Conservation (phyloP, 2,888 invertebrate genomes). For the Agrotis clavis region DNA sequence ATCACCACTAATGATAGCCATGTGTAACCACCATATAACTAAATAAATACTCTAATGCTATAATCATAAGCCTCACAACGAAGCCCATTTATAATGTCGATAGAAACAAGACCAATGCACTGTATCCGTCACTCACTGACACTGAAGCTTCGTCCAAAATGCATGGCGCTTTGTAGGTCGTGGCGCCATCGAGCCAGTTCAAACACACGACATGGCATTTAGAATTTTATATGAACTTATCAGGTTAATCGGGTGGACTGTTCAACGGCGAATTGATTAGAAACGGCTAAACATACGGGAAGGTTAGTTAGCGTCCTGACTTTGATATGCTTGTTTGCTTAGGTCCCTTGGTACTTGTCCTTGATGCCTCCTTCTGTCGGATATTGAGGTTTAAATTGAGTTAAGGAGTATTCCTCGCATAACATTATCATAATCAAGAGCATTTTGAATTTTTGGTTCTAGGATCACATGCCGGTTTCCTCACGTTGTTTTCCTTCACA, state of each 20-base stretch:
- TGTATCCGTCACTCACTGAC: conserved; percentile 17
- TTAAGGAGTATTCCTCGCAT: background rate
- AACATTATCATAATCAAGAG: background rate
- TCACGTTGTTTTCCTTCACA: too few relatives aligned
- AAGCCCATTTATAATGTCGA: conserved; percentile 22
- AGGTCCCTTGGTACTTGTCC: background rate
- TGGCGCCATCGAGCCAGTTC: conserved; percentile 15
- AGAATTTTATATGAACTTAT: conserved; percentile 51
- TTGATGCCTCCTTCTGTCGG: too few relatives aligned
- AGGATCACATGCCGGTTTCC: too few relatives aligned
- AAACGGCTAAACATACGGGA: background rate
- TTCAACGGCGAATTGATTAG: conserved; percentile 14
- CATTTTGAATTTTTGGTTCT: background rate
- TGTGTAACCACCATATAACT: background rate
- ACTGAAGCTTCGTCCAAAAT: conserved; percentile 45
- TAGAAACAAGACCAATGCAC: conserved; percentile 23
- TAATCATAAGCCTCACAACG: conserved; percentile 16
- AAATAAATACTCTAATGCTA: conserved; percentile 1
- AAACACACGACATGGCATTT: conserved; percentile 56
- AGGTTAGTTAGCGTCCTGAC: background rate
- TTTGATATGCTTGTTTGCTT: conserved; percentile 5
- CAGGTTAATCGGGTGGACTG: conserved; percentile 16
- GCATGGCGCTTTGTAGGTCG: conserved; percentile 44
- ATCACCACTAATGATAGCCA: conserved; percentile 14
- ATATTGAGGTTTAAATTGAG: too few relatives aligned